Evolutionary conservation across 2,113 vertebrate species (phyloP), one percentile per base, ranked within the genome.

Genomic region (Cavia porcellus): DNA sequence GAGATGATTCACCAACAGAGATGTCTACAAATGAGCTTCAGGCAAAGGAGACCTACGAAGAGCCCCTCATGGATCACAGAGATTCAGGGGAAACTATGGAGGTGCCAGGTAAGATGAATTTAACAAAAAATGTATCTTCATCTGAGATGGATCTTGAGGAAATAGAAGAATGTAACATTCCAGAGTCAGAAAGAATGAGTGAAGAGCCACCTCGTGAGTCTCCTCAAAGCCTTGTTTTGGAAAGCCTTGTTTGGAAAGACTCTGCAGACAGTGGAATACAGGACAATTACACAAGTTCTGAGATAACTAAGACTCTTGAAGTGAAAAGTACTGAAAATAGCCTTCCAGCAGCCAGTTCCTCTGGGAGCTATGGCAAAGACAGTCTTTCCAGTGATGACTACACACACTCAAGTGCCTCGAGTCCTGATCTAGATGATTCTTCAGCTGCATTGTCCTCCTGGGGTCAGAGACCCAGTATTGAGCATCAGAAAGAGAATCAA

Each of bases 321-420:
- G 87, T 94, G 61, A 89, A 95, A 68, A 96, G 88, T 89, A 95
- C 90, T 25, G 91, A 95, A 68, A 97, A 93, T 3, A 97, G 83
- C 22, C 28, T 97, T 96, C 96, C 84, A 55, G 90, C 88, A 95
- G 90, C 92, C 81, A 89, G 17, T 90, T 96, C 96, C 72, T 75
- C 96, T 45, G 97, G 77, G 97, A 98, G 96, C 66, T 85, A 96
- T 75, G 98, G 98, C 61, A 98, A 95, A 97, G 97, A 97, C 38
- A 98, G 96, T 92, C 97, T 99, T 94, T 99, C 99, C 97, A 98
- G 98, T 96, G 98, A 99, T 96, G 98, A 99, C 90, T 99, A 98
- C 89, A 98, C 98, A 84, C 98, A 98, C 12, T 99, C 99, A 35
- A 98, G 98, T 97, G 97, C 98, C 90, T 99, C 99, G 20, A 99